These are phyloP conservation scores for Cydia strobilella DNA, from an alignment of 1,140 invertebrate species.

Conservation along the genomic window DNA sequence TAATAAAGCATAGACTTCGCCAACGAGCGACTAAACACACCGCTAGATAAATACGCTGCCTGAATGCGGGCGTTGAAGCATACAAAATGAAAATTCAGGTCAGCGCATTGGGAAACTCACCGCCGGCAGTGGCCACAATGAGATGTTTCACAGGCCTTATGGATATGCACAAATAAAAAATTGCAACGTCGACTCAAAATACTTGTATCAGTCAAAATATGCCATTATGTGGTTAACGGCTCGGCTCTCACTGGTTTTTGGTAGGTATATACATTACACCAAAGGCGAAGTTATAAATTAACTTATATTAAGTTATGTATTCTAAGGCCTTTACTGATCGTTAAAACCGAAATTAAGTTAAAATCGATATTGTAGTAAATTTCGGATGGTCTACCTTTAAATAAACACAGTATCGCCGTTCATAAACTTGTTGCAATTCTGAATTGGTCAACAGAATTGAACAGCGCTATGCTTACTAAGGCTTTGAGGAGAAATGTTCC, in stretches of 20 bases:
- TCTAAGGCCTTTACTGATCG: too few species aligned
- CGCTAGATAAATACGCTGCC: neutral
- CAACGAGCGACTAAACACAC: neutral
- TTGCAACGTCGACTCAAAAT: neutral
- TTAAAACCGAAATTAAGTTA: too few species aligned
- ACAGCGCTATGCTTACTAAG: neutral
- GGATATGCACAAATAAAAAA: neutral
- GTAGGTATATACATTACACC: too few species aligned
- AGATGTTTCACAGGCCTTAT: neutral
- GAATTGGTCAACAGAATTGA: neutral
- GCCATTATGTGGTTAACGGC: too few species aligned
- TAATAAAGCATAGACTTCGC: neutral
- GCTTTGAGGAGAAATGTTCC: neutral
- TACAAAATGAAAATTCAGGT: slow-evolving; percentile 29
- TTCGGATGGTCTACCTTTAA: neutral
- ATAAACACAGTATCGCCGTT: neutral
- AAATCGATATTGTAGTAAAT: neutral
- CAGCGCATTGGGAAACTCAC: slow-evolving; percentile 6
- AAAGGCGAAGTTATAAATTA: too few species aligned
- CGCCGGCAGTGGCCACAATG: neutral
- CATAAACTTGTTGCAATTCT: neutral
- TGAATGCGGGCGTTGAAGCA: slow-evolving; percentile 22
- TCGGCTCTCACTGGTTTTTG: too few species aligned
- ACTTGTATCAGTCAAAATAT: too few species aligned
- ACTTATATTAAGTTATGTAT: too few species aligned